phyloP scores from a whole-genome alignment of 2,113 vertebrate species.

The Lamprologus sp. region DNA sequence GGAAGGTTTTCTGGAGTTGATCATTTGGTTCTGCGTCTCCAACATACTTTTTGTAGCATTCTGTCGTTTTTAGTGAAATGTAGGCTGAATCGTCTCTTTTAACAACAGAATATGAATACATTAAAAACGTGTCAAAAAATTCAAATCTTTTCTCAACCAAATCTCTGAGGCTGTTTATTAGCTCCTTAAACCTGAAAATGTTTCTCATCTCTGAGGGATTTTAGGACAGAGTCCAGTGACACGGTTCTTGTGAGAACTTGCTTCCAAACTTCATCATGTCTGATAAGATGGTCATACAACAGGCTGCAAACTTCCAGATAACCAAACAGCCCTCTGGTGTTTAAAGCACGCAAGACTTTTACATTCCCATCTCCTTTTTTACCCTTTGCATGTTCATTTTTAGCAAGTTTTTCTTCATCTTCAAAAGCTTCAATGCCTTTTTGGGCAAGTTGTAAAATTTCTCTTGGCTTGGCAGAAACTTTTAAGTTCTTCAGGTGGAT shows the following conservation, averaged over 20 bases:
- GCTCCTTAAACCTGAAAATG: background rate
- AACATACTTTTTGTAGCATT: background rate
- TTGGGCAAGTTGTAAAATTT: background rate
- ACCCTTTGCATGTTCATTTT: background rate
- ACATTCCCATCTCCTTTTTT: rapidly evolving
- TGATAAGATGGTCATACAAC: background rate
- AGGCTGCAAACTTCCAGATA: background rate
- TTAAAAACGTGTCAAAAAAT: background rate
- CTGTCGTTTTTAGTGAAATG: rapidly evolving
- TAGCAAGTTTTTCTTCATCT: background rate
- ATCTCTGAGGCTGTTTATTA: background rate
- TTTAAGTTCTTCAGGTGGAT: background rate
- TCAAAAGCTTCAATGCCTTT: conserved; percentile 15
- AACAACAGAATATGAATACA: rapidly evolving
- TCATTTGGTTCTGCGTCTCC: background rate
- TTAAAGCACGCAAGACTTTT: background rate
- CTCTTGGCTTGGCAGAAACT: background rate
- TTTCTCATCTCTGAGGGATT: rapidly evolving
- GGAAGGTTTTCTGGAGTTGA: background rate
- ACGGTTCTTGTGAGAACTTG: rapidly evolving
- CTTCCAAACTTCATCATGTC: background rate
- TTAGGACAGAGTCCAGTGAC: rapidly evolving
- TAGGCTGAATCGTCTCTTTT: rapidly evolving
- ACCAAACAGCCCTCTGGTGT: background rate
- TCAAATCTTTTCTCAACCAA: background rate